Evolutionary conservation across 2,888 invertebrate species (phyloP), one percentile per base, ranked within the genome.

Genomic region (Ochropleura plecta): DNA sequence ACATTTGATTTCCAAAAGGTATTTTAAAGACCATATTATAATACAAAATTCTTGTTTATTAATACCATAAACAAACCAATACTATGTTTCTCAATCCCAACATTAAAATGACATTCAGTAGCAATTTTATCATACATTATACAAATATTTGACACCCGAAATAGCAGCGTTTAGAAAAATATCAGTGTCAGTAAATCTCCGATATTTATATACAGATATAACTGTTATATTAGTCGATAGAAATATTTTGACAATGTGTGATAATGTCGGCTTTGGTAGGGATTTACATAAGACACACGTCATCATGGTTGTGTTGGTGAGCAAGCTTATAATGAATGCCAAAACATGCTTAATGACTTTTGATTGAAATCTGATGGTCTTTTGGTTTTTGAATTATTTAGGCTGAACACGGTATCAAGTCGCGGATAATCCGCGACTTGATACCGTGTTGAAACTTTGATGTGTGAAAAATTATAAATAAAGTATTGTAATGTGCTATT

Each of bases 91-190:
- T 66, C 64, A 76, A 70, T 64, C 69, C 60, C 70, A 62, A 76
- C 62, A 78, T 69, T 76, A 85, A 82, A 79, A 76, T 74, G 60
- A 66, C 48, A 75, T 82, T 79, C 76, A 74, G 78, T 79, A 76
- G 76, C 78, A 69, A 78, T 84, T 81, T 75, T 68, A 60, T 69
- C 70, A 71, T 70, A 74, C 49, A 74, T 82, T 78, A 84, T 60
- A 76, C 66, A 71, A 70, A 82, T 82, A 79, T 85, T 80, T 87
- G 83, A 87, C 87, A 85, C 66, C 72, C 72, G 53, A 75, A 76
- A 79, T 81, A 65, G 73, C 63, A 72, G 64, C 72, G 51, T 71
- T 81, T 67, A 75, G 59, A 66, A 71, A 84, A 76, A 75, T 69
- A 76, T 70, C 59, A 30, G 20, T 12, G 53, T 49, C 70, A 64